Base-by-base conservation (phyloP, 2,888 invertebrate species). In the Drosophila setosimentum region DNA sequence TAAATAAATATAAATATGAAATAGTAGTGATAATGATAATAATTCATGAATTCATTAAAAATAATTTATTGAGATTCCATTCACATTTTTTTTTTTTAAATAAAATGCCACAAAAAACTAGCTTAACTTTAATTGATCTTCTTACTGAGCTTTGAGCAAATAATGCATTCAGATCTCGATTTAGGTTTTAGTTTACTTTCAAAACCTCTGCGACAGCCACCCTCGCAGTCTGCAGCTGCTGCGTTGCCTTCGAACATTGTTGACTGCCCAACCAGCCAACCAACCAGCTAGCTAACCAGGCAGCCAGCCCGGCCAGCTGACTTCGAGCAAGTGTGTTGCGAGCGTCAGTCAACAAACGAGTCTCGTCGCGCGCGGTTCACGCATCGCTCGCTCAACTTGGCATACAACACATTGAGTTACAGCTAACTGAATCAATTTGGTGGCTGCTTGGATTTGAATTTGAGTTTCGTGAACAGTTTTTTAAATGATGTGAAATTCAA, bases 331-430 rank as follows among this genome's bases (percentile, higher is more conserved):
- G 78, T 78, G n/a, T 29, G 58, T 57, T 29, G 58, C 70, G 51
- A 51, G 49, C 27, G 49, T 63, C 79, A 83, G 79, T 82, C 75
- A 72, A 73, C 66, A 83, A 86, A 75, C 83, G 70, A 79, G 87
- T 81, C 73, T 81, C 84, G 66, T 58, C 75, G 87, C 82, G 78
- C 76, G 69, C 83, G 76, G 83, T 75, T 60, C 72, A 66, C 61
- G 61, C 69, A 65, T 45, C 79, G 79, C 57, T 60, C 64, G 78
- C 68, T 60, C 32, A 54, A 61, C 59, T 60, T 64, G 61, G 69
- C 49, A 42, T 13, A 16, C 51, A 49, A 1, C 45, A 27, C 27
- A 27, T 53, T 49, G 60, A 71, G 61, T 66, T 57, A 53, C n/a
- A 71, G 57, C 33, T 54, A 55, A n/a, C 55, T 27, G n/a, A 29